Conservation (phyloP, 1,140 invertebrate species). For the Daktulosphaira vitifoliae region DNA sequence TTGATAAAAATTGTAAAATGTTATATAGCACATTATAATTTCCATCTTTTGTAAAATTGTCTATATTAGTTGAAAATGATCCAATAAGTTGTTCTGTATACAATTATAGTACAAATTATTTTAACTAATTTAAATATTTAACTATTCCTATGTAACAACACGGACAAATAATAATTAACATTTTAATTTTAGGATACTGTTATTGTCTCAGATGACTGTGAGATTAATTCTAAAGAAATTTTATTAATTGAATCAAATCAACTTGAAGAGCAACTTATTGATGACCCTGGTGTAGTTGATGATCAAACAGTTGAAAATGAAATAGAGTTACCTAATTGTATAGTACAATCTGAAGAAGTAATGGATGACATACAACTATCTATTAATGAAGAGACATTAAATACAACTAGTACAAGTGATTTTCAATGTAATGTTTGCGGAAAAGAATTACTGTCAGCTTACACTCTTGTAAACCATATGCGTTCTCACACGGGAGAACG, state of each 20-base stretch:
- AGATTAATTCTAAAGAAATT: neutral
- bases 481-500: slow-evolving; percentile 22
- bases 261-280: slow-evolving; percentile 15
- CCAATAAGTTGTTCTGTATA: no score
- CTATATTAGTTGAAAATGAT: no score
- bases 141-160: no score
- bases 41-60: no score
- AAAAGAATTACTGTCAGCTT: slow-evolving; percentile 24
- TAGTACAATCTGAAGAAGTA: slow-evolving; percentile 10
- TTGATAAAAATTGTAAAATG: no score
- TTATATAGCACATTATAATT: no score
- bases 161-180: no score
- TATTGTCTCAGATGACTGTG: neutral
- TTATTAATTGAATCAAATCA: slow-evolving; percentile 8
- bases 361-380: neutral
- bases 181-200: neutral
- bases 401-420: neutral
- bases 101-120: no score
- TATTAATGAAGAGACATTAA: neutral
- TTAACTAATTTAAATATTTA: no score
- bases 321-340: slow-evolving; percentile 16
- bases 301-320: slow-evolving; percentile 20
- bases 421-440: slow-evolving; percentile 20
- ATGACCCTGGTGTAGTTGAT: neutral
- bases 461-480: slow-evolving; percentile 22